Conservation (phyloP, 23 tunicate genomes). For the Halocynthia aurantium region DNA sequence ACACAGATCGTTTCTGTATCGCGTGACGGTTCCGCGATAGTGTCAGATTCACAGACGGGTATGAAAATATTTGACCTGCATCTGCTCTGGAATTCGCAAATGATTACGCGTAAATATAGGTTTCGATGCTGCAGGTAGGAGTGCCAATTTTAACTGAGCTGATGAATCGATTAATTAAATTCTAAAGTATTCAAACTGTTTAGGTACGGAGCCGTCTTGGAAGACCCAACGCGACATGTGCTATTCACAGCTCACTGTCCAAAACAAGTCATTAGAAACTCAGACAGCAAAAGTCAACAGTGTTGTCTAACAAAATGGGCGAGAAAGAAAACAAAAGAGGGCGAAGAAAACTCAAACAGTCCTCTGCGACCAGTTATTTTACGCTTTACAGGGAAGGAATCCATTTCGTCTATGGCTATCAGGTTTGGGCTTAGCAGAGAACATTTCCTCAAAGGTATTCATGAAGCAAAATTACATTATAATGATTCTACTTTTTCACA, state of each 20-base stretch:
- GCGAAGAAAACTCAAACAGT: constrained; percentile 13
- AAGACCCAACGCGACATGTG: constrained; percentile 15
- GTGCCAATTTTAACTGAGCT: neutral
- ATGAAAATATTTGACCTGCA: constrained; percentile 41
- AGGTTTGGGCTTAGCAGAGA: constrained; percentile 12
- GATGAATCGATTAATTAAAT: neutral
- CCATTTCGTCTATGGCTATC: constrained; percentile 64
- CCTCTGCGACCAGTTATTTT: constrained; percentile 29
- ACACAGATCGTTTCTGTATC: constrained; percentile 56
- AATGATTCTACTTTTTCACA: constrained; percentile 1
- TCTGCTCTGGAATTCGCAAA: constrained; percentile 56
- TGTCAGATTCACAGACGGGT: constrained; percentile 50
- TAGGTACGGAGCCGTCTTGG: constrained; percentile 47
- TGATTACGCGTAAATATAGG: constrained; percentile 25
- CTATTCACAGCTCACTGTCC: constrained; percentile 69
- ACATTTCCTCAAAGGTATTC: too few species aligned
- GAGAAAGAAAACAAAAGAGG: constrained; percentile 27
- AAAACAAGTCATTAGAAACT: constrained; percentile 25
- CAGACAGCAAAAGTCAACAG: constrained; percentile 6
- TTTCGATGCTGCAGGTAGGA: constrained; percentile 68
- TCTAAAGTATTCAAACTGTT: neutral
- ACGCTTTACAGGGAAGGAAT: constrained; percentile 50
- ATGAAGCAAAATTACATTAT: too few species aligned
- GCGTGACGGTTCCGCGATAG: constrained; percentile 56
- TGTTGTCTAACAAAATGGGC: constrained; percentile 77